phyloP scores from a whole-genome alignment of 2,113 vertebrate species.

The Pseudorasbora parva region DNA sequence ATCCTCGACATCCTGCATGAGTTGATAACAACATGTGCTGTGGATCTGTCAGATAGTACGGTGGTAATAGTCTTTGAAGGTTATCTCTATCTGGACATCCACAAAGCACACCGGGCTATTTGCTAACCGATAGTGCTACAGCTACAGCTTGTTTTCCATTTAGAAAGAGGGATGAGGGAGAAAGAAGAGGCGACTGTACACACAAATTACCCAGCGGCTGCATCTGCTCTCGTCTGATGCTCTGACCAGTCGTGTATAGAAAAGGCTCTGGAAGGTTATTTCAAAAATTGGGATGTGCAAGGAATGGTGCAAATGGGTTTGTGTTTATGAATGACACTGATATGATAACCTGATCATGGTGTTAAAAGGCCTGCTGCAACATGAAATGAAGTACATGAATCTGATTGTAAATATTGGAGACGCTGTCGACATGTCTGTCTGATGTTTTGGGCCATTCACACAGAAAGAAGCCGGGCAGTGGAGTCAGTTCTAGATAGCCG shows the following conservation, averaged over 20 bases:
- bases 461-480: neutral
- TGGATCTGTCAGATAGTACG: conserved; percentile 28
- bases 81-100: conserved; percentile 44
- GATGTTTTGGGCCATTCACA: neutral
- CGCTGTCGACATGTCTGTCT: neutral
- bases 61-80: conserved; percentile 51
- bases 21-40: conserved; percentile 25
- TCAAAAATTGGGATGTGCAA: conserved; percentile 21
- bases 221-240: conserved; percentile 28
- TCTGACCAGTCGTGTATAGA: neutral
- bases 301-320: conserved; percentile 15
- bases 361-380: neutral
- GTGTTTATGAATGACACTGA: conserved; percentile 9
- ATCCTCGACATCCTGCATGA: neutral
- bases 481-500: no score
- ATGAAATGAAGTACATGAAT: neutral
- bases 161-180: conserved; percentile 22
- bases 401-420: neutral
- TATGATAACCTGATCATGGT: neutral
- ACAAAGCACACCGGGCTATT: conserved; percentile 46
- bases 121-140: conserved; percentile 34
- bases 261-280: conserved; percentile 37
- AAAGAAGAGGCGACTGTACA: conserved; percentile 46
- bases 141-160: conserved; percentile 53
- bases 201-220: conserved; percentile 52